Conservation (phyloP, 2,113 vertebrate species). For the Entosphenus tridentatus region DNA sequence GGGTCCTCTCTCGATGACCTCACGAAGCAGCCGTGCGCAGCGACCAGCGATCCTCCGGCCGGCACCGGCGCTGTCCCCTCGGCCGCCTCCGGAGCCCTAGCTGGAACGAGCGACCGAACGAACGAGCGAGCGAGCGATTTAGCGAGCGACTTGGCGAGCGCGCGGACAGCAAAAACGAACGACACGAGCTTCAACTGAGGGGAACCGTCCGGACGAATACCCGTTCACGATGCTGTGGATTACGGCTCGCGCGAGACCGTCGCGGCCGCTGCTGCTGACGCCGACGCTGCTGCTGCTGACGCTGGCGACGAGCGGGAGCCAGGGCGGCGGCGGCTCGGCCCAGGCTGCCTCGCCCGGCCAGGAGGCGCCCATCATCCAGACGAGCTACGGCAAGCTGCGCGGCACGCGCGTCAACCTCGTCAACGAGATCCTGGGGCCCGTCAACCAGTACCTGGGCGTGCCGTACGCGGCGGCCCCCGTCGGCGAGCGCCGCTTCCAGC, state of each 20-base stretch:
- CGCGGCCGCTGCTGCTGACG: conserved; percentile 11
- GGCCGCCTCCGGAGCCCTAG: no score
- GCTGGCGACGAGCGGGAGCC: conserved; percentile 17
- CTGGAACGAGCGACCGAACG: no score
- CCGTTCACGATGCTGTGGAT: no score
- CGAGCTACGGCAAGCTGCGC: conserved; percentile 51
- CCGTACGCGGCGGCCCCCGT: conserved; percentile 62
- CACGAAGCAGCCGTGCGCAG: neutral
- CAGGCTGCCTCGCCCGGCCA: conserved; percentile 33
- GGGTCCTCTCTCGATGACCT: neutral
- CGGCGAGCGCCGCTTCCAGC: conserved; percentile 55
- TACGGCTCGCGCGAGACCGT: no score
- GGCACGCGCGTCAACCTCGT: conserved; percentile 58
- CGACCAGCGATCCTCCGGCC: neutral
- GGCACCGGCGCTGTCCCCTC: no score
- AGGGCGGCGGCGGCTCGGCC: conserved; percentile 19
- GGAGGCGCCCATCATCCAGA: conserved; percentile 44
- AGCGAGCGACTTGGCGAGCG: no score
- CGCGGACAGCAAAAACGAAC: no score
- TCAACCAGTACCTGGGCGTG: conserved; percentile 60
- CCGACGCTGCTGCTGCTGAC: conserved; percentile 22
- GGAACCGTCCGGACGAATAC: no score
- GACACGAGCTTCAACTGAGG: no score
- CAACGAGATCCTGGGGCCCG: conserved; percentile 66
- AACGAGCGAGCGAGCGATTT: no score